Evolutionary conservation across 2,113 vertebrate species (phyloP).

Genomic region (Gobiocypris rarus): DNA sequence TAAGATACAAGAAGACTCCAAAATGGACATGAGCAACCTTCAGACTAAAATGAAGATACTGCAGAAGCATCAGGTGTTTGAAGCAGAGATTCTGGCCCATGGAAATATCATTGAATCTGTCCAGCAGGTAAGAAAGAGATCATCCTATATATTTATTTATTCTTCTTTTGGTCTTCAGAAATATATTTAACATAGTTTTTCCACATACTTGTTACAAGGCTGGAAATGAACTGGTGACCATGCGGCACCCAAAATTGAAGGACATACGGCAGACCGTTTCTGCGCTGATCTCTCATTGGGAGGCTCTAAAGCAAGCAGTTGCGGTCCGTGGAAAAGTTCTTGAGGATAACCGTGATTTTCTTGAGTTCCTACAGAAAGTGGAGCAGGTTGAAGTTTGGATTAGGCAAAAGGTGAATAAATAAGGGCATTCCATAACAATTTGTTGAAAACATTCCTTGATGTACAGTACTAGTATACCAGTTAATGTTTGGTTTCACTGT

Average conservation of each 20-base stretch:
- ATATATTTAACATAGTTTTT: conserved; percentile 7
- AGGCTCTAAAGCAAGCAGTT: conserved; percentile 78
- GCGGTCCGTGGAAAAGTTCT: conserved; percentile 79
- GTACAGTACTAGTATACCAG: background rate
- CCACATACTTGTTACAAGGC: conserved; percentile 65
- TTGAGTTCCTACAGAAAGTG: conserved; percentile 88
- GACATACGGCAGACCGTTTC: conserved; percentile 71
- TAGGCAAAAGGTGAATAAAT: conserved; percentile 80
- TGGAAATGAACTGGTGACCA: conserved; percentile 76
- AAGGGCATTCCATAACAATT: background rate
- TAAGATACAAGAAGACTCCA: conserved; percentile 79
- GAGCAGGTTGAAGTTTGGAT: conserved; percentile 90
- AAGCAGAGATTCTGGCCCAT: conserved; percentile 87
- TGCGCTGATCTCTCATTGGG: conserved; percentile 78
- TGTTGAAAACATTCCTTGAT: background rate
- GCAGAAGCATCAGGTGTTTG: conserved; percentile 86
- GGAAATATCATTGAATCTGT: conserved; percentile 77
- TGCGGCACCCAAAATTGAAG: conserved; percentile 68
- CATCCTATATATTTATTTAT: background rate
- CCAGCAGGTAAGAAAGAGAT: conserved; percentile 69
- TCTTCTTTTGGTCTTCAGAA: background rate
- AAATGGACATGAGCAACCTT: conserved; percentile 76
- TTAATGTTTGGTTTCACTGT: background rate
- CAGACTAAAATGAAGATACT: conserved; percentile 82
- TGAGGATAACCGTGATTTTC: conserved; percentile 80